Percentiles rank a stretch among this genome's conserved stretches.
phyloP scores from a whole-genome alignment of 1,140 invertebrate genomes.

The Diachasmimorpha longicaudata region DNA sequence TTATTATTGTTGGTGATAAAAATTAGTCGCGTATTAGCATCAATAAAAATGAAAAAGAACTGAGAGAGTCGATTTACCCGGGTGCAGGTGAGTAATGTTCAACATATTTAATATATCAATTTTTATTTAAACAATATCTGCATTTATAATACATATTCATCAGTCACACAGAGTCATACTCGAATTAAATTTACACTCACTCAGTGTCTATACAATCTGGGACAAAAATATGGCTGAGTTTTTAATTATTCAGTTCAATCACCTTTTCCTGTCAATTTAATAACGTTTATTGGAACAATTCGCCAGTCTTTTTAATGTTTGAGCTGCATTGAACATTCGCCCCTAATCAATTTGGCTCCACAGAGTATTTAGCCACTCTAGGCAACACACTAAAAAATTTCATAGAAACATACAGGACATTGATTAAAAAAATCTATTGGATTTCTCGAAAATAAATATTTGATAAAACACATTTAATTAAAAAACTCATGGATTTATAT shows the following conservation, averaged over 20 bases:
- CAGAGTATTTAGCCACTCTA: not conserved
- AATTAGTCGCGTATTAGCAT: not conserved
- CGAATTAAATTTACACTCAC: conserved; percentile 14
- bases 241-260: conserved; percentile 12
- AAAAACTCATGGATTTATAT: too few species aligned
- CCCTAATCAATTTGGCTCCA: not conserved
- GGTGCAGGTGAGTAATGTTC: not conserved
- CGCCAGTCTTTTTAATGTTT: conserved; percentile 50
- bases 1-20: not conserved
- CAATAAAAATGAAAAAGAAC: too few species aligned
- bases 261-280: conserved; percentile 21
- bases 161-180: conserved; percentile 17
- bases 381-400: too few species aligned
- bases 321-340: conserved; percentile 33
- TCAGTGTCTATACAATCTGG: conserved; percentile 20
- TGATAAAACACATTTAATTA: too few species aligned
- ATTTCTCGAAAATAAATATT: too few species aligned
- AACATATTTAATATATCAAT: conserved; percentile 23
- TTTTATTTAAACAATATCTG: conserved; percentile 30
- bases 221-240: conserved; percentile 28
- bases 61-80: not conserved
- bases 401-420: not conserved
- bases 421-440: too few species aligned
- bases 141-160: conserved; percentile 26
- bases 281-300: conserved; percentile 21